These are phyloP conservation scores for Isoperla grammatica DNA, from an alignment of 2,888 invertebrate genomes.

Conservation along the genomic window DNA sequence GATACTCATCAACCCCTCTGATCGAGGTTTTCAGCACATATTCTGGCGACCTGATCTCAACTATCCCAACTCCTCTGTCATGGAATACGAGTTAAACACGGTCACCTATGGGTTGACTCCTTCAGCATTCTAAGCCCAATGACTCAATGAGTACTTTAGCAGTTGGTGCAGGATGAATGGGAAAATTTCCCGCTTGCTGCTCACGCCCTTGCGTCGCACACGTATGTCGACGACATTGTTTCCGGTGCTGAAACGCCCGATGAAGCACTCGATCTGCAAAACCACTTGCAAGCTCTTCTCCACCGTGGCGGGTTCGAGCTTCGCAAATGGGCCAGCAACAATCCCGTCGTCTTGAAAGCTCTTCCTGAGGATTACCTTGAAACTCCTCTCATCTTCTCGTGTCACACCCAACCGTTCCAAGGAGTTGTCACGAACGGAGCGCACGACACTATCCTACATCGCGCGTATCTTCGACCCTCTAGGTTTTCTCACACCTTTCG, in stretches of 20 bases:
- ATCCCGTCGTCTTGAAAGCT: constrained; percentile 9
- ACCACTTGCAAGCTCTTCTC: constrained; percentile 29
- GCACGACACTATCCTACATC: constrained; percentile 18
- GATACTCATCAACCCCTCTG: constrained; percentile 17
- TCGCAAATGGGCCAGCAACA: constrained; percentile 34
- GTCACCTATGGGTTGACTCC: too few relatives aligned
- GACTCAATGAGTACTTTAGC: constrained; percentile 30
- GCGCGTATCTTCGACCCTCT: constrained; percentile 25
- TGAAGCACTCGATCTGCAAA: constrained; percentile 28
- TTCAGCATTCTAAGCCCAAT: constrained; percentile 33
- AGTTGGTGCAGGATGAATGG: constrained; percentile 29
- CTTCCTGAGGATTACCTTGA: constrained; percentile 22
- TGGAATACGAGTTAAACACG: constrained; percentile 29
- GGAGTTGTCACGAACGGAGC: too few relatives aligned
- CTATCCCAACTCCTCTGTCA: constrained; percentile 23
- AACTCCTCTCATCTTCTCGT: constrained; percentile 9
- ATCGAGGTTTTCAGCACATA: constrained; percentile 33
- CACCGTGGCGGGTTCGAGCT: constrained; percentile 29
- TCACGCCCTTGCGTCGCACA: constrained; percentile 22
- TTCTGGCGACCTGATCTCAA: constrained; percentile 34
- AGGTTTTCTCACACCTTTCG: constrained; percentile 22
- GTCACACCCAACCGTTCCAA: neutral
- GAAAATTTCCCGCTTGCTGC: constrained; percentile 29
- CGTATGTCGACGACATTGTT: constrained; percentile 35
- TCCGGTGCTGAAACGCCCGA: constrained; percentile 26